phyloP scores from a whole-genome alignment of 2,888 invertebrate species.

The Trissolcus japonicus region DNA sequence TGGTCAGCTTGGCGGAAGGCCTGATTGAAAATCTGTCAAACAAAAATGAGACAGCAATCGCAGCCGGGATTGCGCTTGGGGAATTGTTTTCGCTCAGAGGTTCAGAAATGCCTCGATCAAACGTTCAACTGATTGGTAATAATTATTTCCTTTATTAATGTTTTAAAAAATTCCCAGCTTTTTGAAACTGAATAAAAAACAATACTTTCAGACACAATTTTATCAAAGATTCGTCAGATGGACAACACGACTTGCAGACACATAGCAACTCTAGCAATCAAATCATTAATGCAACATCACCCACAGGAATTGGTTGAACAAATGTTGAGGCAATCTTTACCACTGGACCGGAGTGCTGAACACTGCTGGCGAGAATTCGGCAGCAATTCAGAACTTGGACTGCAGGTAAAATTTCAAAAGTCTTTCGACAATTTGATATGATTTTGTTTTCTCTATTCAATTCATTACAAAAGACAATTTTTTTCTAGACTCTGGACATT shows the following conservation, averaged over 20 bases:
- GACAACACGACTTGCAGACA: conserved; percentile 67
- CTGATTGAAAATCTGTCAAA: conserved; percentile 68
- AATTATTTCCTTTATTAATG: background rate
- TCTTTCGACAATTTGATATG: background rate
- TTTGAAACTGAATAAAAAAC: background rate
- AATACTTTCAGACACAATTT: conserved; percentile 64
- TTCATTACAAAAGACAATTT: background rate
- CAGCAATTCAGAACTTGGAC: conserved; percentile 62
- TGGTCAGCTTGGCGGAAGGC: conserved; percentile 68
- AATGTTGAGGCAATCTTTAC: conserved; percentile 68
- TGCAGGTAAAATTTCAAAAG: conserved; percentile 53
- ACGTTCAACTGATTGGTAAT: conserved; percentile 67
- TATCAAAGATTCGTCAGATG: conserved; percentile 70
- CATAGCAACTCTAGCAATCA: conserved; percentile 65
- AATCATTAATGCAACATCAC: conserved; percentile 66
- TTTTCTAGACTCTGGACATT: conserved; percentile 63
- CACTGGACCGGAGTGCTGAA: conserved; percentile 67
- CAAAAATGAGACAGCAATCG: conserved; percentile 66
- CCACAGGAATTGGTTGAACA: conserved; percentile 67
- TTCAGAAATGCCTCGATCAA: conserved; percentile 67
- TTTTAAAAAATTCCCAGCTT: background rate
- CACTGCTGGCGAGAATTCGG: conserved; percentile 72
- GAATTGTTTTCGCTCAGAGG: conserved; percentile 69
- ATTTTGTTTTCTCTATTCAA: background rate
- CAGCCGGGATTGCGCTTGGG: conserved; percentile 67